Conservation (phyloP, 1,140 invertebrate genomes). For the Meloidogyne floridensis region DNA sequence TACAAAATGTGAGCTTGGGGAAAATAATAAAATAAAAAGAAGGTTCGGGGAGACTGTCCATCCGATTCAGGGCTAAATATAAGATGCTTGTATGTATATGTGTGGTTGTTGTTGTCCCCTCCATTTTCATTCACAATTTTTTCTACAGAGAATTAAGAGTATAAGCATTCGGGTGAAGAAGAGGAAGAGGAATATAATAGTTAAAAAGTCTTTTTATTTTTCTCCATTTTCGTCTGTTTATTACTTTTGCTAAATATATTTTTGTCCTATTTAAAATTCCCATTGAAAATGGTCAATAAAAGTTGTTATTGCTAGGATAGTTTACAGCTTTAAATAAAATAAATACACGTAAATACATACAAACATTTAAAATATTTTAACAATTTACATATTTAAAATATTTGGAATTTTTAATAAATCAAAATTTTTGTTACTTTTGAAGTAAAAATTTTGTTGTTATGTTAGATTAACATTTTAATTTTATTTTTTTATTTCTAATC, state of each 20-base stretch:
- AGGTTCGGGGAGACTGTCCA: not conserved
- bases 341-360: no score
- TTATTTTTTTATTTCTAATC: no score
- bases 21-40: not conserved
- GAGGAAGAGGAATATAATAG: not conserved
- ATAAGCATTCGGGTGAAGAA: not conserved
- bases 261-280: not conserved
- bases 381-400: no score
- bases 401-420: no score
- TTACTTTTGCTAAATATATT: not conserved
- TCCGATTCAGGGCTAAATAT: not conserved
- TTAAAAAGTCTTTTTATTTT: not conserved
- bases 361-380: no score
- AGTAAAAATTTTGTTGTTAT: no score
- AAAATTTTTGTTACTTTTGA: no score
- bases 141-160: not conserved
- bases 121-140: not conserved
- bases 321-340: no score
- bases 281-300: not conserved
- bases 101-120: not conserved
- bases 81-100: not conserved
- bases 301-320: not conserved
- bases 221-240: not conserved
- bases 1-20: not conserved
- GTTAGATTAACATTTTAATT: no score